Conservation (phyloP, 2,113 vertebrate genomes). For the Indicator indicator region DNA sequence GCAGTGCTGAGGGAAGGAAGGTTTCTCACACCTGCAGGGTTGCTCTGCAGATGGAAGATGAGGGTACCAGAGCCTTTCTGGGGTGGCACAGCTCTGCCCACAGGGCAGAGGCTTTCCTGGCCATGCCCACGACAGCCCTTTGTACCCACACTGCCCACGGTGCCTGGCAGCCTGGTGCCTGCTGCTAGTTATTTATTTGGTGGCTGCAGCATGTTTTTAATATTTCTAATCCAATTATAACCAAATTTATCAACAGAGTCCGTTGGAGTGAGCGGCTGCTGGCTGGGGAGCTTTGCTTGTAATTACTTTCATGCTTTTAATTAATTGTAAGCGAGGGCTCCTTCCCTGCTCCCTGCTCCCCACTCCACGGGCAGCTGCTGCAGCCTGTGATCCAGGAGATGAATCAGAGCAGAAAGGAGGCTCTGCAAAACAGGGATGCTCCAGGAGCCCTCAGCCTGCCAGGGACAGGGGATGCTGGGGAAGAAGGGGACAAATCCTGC, state of each 20-base stretch:
- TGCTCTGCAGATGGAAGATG: rapidly evolving
- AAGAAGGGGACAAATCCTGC: not conserved
- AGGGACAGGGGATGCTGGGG: not conserved
- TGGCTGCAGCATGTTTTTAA: constrained; percentile 51
- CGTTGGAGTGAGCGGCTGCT: constrained; percentile 68
- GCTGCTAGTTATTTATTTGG: constrained; percentile 38
- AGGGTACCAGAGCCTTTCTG: not conserved
- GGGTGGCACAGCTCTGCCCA: rapidly evolving
- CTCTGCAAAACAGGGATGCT: not conserved
- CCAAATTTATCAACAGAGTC: constrained; percentile 72
- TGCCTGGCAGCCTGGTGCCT: not conserved
- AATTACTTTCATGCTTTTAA: constrained; percentile 76
- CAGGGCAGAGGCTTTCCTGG: rapidly evolving
- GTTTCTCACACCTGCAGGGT: not conserved
- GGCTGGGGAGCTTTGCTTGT: constrained; percentile 70
- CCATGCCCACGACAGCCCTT: rapidly evolving
- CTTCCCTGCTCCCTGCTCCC: constrained; percentile 24
- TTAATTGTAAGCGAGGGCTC: constrained; percentile 70
- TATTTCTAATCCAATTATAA: constrained; percentile 73
- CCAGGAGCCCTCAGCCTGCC: not conserved
- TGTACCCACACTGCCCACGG: rapidly evolving
- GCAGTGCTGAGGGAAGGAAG: not conserved
- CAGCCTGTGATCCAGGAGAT: constrained; percentile 42
- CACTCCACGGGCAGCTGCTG: constrained; percentile 41
- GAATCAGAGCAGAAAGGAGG: constrained; percentile 66